phyloP scores from a whole-genome alignment of 2,797 vertebrate species.

The Neosalanx taihuensis region DNA sequence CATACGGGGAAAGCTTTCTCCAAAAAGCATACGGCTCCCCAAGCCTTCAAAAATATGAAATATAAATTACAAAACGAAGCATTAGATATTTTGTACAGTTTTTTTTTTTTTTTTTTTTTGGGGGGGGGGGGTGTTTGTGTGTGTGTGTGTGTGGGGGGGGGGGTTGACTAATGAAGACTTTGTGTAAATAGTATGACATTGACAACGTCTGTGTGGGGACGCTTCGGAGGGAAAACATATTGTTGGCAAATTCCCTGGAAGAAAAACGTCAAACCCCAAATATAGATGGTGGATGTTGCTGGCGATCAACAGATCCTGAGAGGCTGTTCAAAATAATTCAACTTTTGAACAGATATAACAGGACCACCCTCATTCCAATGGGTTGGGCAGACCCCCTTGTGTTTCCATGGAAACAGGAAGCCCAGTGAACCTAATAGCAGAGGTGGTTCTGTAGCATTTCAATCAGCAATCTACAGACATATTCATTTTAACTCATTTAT shows the following conservation, averaged over 20 bases:
- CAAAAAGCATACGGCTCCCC: no score
- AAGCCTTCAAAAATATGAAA: no score
- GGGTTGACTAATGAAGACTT: conserved; percentile 6
- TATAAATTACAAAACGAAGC: no score
- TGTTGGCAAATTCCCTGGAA: conserved; percentile 14
- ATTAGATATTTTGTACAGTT: background rate
- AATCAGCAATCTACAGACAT: background rate
- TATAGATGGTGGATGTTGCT: no score
- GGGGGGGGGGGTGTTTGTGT: no score
- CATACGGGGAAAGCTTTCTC: no score
- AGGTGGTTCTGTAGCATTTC: background rate
- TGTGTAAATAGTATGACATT: conserved; percentile 25
- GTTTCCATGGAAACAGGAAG: conserved; percentile 31
- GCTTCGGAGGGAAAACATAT: conserved; percentile 36
- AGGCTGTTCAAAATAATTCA: background rate
- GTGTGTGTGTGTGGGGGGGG: no score
- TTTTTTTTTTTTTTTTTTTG: no score
- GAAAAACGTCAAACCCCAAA: background rate
- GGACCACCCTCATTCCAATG: background rate
- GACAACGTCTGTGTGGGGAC: conserved; percentile 29
- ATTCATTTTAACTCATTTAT: conserved; percentile 25
- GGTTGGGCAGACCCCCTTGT: background rate
- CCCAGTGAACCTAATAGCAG: background rate
- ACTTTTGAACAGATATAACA: background rate
- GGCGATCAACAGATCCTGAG: background rate